These are phyloP conservation scores for Callinectes sapidus DNA, from an alignment of 2,888 invertebrate species.

Conservation along the genomic window DNA sequence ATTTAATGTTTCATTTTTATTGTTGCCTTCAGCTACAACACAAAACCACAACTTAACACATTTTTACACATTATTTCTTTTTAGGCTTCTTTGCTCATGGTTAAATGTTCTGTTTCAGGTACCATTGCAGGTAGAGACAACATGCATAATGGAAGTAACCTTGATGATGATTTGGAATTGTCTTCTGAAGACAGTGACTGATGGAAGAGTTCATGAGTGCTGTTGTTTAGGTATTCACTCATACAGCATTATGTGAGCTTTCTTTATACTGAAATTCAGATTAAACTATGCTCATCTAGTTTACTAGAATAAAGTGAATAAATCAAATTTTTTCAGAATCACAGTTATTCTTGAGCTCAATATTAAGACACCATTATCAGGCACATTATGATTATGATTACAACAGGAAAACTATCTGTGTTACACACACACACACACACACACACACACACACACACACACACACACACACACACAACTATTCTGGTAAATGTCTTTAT, in stretches of 20 bases:
- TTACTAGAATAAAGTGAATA: constrained; percentile 1
- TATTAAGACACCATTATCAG: background rate
- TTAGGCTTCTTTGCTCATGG: background rate
- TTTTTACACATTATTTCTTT: no score
- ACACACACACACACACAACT: background rate
- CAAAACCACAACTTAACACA: no score
- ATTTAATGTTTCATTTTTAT: background rate
- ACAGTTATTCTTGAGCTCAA: background rate
- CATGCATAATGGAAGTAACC: constrained; percentile 47
- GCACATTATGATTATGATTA: background rate
- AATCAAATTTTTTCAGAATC: background rate
- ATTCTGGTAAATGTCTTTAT: background rate
- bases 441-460: constrained; percentile 3
- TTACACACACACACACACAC: no score
- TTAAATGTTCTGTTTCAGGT: constrained; percentile 9
- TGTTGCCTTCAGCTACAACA: background rate
- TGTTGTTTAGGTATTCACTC: background rate
- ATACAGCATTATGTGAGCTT: background rate
- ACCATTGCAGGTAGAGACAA: constrained; percentile 39
- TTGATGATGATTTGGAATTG: constrained; percentile 59
- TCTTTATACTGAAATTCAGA: background rate
- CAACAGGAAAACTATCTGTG: background rate
- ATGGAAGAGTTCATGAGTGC: background rate
- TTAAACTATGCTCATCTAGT: background rate
- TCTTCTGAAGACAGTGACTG: constrained; percentile 63